A percentile compares a stretch with the other conserved stretches of the same genome.
These are phyloP conservation scores for Bufotes viridis DNA, from an alignment of 2,797 vertebrate species.

Conservation along the genomic window DNA sequence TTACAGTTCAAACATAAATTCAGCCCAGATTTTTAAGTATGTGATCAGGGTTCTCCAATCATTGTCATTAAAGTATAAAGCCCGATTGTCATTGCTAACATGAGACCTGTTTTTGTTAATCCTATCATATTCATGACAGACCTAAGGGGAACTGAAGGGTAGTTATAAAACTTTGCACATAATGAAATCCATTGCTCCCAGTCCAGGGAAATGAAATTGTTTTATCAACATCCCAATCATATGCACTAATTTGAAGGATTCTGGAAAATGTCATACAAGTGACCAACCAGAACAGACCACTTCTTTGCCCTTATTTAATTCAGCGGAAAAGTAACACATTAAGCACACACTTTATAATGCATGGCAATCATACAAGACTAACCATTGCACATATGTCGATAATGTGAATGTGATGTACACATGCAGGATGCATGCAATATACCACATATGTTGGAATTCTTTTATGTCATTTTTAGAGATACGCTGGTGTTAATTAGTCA, in stretches of 20 bases:
- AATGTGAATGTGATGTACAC: not conserved
- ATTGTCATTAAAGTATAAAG: not conserved
- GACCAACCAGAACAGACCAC: constrained; percentile 5
- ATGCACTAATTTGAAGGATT: constrained; percentile 6
- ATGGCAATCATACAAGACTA: not conserved
- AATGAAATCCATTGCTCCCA: not conserved
- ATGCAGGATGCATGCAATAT: constrained; percentile 6
- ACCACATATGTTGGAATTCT: not conserved
- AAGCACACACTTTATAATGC: not conserved
- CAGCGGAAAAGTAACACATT: not conserved
- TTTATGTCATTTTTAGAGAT: not conserved
- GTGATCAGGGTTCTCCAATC: not conserved
- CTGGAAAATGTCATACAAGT: constrained; percentile 15
- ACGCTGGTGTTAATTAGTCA: not conserved
- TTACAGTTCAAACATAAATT: not conserved
- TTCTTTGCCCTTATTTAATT: not conserved
- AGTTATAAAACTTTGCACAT: not conserved
- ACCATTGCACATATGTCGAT: too few relatives aligned
- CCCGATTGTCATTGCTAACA: not conserved
- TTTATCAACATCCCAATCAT: constrained; percentile 14
- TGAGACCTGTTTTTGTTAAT: constrained; percentile 1
- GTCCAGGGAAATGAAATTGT: not conserved
- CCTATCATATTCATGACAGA: not conserved
- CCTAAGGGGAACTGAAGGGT: not conserved
- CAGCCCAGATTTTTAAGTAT: not conserved